Evolutionary conservation across 2,113 vertebrate species (phyloP).

Genomic region (Trichomycterus rosablanca): DNA sequence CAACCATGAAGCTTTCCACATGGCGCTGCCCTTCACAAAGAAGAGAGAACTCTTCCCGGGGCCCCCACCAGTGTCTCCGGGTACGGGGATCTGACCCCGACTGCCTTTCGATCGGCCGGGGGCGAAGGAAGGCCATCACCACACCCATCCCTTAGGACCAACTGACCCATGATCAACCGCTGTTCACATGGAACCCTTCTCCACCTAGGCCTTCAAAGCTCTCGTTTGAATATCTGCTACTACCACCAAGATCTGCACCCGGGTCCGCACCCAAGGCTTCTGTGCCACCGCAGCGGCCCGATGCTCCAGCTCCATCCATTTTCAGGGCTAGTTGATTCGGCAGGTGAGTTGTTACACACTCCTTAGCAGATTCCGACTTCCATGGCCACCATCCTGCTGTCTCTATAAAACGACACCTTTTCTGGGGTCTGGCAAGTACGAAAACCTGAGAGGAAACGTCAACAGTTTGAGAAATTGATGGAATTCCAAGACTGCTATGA

Average conservation of each 20-base stretch:
- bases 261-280: constrained; percentile 39
- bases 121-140: constrained; percentile 28
- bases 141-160: constrained; percentile 37
- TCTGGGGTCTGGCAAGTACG: constrained; percentile 43
- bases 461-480: too few species aligned
- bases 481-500: too few species aligned
- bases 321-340: constrained; percentile 19
- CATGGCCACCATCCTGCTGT: constrained; percentile 47
- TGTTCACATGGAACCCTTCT: constrained; percentile 41
- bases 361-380: constrained; percentile 48
- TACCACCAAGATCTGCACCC: constrained; percentile 47
- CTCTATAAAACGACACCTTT: constrained; percentile 42
- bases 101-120: constrained; percentile 41
- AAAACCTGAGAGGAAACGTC: too few species aligned
- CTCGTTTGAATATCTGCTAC: constrained; percentile 35
- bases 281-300: constrained; percentile 41
- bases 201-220: constrained; percentile 36
- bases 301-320: constrained; percentile 43
- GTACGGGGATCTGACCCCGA: constrained; percentile 39
- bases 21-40: constrained; percentile 34
- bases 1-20: constrained; percentile 40
- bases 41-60: constrained; percentile 42
- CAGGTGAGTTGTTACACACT: constrained; percentile 46
- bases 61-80: constrained; percentile 43
- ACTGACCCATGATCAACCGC: constrained; percentile 37